A percentile compares a stretch with the other conserved stretches of the same genome.
Conservation (phyloP, 2,113 vertebrate species). For the Microtus ochrogaster region DNA sequence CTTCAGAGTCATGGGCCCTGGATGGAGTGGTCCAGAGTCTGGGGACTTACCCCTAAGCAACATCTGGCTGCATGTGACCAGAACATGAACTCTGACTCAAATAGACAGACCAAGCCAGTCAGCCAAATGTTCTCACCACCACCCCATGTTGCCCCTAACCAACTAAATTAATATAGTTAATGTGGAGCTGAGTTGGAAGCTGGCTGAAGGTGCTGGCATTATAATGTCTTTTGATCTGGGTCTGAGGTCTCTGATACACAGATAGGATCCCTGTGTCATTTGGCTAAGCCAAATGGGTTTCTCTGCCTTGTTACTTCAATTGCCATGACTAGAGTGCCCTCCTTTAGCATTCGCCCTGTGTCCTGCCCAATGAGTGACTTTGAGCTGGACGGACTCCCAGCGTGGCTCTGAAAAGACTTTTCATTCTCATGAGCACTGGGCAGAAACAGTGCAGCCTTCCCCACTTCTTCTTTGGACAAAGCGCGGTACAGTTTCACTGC, state of each 20-base stretch:
- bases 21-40: not conserved
- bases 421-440: not conserved
- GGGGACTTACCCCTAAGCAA: not conserved
- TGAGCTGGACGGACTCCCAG: not conserved
- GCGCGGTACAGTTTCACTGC: not conserved
- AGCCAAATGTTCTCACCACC: not conserved
- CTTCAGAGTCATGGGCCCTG: not conserved
- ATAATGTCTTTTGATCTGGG: not conserved
- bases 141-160: too few relatives aligned
- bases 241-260: not conserved
- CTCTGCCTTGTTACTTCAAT: not conserved
- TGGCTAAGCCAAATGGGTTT: not conserved
- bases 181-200: not conserved
- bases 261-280: not conserved
- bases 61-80: not conserved
- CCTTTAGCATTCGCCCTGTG: not conserved
- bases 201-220: not conserved
- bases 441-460: not conserved
- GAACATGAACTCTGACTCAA: not conserved
- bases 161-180: not conserved
- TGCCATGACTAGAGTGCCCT: not conserved
- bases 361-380: not conserved
- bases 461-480: constrained; percentile 16
- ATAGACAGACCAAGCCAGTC: not conserved
- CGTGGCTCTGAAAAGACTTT: not conserved